Conservation (phyloP, 2,888 invertebrate genomes). For the Caenorhabditis doughertyi region DNA sequence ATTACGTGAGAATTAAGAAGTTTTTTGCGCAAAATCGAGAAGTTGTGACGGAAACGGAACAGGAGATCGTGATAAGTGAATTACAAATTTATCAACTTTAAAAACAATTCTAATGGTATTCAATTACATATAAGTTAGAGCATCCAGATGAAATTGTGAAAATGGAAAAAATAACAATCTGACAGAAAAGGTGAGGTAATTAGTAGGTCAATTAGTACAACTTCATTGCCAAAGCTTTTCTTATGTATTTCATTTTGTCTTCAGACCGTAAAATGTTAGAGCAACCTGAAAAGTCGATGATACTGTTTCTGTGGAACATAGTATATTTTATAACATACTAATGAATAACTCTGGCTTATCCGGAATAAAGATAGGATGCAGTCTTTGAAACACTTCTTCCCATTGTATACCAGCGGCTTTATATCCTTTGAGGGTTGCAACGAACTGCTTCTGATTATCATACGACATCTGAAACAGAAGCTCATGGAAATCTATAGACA, state of each 20-base stretch:
- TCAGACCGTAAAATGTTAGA: constrained; percentile 53
- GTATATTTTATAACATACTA: not conserved
- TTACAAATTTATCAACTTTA: not conserved
- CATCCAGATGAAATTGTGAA: too few species aligned
- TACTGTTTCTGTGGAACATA: not conserved
- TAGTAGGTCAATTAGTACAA: too few species aligned
- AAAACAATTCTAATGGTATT: not conserved
- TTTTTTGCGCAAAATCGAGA: constrained; percentile 11
- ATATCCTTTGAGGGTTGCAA: constrained; percentile 43
- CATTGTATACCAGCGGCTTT: constrained; percentile 36
- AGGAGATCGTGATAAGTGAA: not conserved
- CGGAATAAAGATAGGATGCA: constrained; percentile 41
- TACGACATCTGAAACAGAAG: constrained; percentile 36
- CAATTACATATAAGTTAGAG: not conserved
- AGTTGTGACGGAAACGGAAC: constrained; percentile 3
- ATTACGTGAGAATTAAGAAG: constrained; percentile 47
- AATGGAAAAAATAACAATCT: too few species aligned
- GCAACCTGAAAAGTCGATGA: constrained; percentile 30
- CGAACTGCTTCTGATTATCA: constrained; percentile 50
- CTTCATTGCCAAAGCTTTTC: constrained; percentile 28
- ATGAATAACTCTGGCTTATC: constrained; percentile 36
- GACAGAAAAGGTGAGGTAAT: too few species aligned
- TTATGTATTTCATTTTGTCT: constrained; percentile 40
- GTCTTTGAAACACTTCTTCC: constrained; percentile 46
- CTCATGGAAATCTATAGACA: not conserved